Base-by-base conservation (phyloP, 2,113 vertebrate species). In the Serinus canaria region DNA sequence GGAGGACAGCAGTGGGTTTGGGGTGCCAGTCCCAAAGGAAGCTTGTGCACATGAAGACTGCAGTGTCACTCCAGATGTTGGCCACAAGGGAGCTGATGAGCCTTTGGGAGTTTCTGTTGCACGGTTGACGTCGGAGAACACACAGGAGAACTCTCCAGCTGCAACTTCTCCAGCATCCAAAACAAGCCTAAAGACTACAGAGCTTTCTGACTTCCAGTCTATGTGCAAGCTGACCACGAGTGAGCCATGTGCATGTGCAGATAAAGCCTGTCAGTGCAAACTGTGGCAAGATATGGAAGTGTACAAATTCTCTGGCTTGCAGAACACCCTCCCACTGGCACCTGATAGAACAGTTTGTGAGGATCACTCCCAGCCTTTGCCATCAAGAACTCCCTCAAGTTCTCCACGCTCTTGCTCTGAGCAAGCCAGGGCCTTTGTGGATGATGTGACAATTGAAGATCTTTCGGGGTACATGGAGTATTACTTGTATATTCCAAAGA, bases 371-470 rank as follows among this genome's bases (percentile, higher is more conserved):
- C 98, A 98, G 84, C 84, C 96, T 43, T 96, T 98, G 67, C 96
- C 96, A 69, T 87, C 96, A 97, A 98, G 99, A 98, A 99, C 98
- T 98, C 97, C 97, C 53, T 98, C 99, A 17, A 98, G 98, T 88
- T 99, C 99, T 15, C 98, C 98, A 5, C 99, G 99, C 25, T 99
- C 99, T 63, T 99, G 99, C 93, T 99, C 99, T 11, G 99, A 99
- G 96, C 99, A 99, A 98, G 99, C 99, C 21, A 98, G 99, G 14
- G 98, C 98, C 83, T 99, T 98, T 90, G 99, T 99, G 24, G 99
- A 99, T 96, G 99, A 99, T 92, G 99, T 99, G 95, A 99, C 99
- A 73, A 99, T 99, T 97, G 99, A 99, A 98, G 99, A 99, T 97
- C 98, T 99, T 70, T 99, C 99, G 0, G 99, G 99, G 72, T 99